phyloP scores from a whole-genome alignment of 2,888 invertebrate species.

The Colostygia pectinataria region DNA sequence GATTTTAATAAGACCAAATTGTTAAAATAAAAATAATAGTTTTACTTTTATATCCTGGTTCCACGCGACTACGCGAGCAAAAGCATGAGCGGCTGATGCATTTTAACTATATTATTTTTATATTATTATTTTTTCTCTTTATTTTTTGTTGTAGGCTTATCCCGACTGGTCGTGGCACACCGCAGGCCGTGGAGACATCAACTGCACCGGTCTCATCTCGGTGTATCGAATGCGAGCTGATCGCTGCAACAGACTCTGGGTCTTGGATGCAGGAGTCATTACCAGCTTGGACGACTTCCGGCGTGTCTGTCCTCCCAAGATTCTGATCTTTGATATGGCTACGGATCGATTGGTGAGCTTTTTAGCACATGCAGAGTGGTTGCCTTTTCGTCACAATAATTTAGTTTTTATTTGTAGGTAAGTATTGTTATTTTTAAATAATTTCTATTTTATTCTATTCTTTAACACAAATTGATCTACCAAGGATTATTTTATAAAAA shows the following conservation, averaged over 20 bases:
- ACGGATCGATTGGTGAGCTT: constrained; percentile 86
- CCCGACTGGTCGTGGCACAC: constrained; percentile 91
- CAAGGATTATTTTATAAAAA: too few species aligned
- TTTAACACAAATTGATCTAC: too few species aligned
- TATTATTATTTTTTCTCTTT: neutral
- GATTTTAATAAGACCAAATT: too few species aligned
- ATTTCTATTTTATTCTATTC: too few species aligned
- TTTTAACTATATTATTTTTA: neutral
- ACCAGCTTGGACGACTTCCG: constrained; percentile 87
- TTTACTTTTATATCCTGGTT: too few species aligned
- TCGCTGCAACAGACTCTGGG: constrained; percentile 92
- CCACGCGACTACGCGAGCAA: too few species aligned
- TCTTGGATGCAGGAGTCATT: constrained; percentile 89
- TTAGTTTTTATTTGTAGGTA: too few species aligned
- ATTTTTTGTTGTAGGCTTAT: constrained; percentile 78
- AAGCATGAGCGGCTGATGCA: too few species aligned
- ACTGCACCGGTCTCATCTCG: constrained; percentile 90
- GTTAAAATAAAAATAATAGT: too few species aligned
- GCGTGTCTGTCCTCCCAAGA: constrained; percentile 89
- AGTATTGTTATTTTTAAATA: too few species aligned
- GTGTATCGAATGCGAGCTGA: constrained; percentile 90
- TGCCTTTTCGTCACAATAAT: too few species aligned
- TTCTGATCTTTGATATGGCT: constrained; percentile 89
- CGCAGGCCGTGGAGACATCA: constrained; percentile 86
- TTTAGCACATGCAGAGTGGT: too few species aligned